These are phyloP conservation scores for Tragelaphus buxtoni DNA, from an alignment of 2,113 vertebrate species.

Conservation along the genomic window DNA sequence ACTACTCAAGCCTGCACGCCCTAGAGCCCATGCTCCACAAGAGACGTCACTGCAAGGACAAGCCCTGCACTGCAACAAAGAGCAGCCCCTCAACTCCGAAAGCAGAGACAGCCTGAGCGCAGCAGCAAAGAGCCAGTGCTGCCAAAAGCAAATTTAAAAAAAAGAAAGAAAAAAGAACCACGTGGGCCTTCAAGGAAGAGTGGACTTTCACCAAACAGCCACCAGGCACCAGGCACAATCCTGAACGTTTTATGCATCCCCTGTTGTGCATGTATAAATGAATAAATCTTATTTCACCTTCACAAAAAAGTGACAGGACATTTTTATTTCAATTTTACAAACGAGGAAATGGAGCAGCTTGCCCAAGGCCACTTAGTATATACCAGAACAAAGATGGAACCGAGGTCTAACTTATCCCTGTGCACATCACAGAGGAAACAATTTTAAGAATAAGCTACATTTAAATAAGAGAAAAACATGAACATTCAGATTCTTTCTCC, in stretches of 20 bases:
- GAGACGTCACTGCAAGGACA: not conserved
- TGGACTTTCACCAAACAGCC: not conserved
- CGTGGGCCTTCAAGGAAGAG: not conserved
- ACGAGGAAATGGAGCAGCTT: slow-evolving; percentile 39
- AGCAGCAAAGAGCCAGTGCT: not conserved
- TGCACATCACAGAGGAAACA: not conserved
- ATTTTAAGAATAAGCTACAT: slow-evolving; percentile 23
- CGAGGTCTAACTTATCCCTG: not conserved
- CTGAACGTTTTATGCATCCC: not conserved
- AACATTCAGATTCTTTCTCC: not conserved
- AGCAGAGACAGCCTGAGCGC: not conserved
- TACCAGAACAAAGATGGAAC: not conserved
- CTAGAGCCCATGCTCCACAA: not conserved
- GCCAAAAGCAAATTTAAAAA: not conserved
- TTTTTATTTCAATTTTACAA: slow-evolving; percentile 49
- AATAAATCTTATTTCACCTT: slow-evolving; percentile 13
- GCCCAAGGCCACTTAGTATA: not conserved
- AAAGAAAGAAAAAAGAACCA: not conserved
- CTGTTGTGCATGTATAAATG: not conserved
- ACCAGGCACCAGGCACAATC: not conserved
- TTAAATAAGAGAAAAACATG: not conserved
- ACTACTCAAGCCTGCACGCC: not conserved
- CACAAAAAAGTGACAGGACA: not conserved
- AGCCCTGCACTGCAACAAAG: not conserved
- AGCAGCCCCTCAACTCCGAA: not conserved